These are phyloP conservation scores for Pocillopora meandrina DNA, from an alignment of 92 coral and sea anemone species.

Conservation along the genomic window DNA sequence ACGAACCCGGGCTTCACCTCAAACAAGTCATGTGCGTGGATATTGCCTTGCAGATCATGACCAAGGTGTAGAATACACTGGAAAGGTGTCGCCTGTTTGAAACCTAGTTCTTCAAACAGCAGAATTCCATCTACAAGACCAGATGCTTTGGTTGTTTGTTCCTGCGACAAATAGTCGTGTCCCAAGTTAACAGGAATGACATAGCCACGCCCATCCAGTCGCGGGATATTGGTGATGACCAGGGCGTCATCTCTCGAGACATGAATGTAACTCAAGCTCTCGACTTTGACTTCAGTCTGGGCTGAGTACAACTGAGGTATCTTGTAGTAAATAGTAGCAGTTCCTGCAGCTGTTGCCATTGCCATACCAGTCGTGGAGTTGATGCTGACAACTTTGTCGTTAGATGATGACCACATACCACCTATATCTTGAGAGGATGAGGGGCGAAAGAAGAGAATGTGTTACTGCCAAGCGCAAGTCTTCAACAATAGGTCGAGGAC, in stretches of 20 bases:
- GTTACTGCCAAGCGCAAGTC: neutral
- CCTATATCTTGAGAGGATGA: conserved; percentile 61
- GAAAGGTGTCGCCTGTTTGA: conserved; percentile 47
- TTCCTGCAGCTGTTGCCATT: conserved; percentile 86
- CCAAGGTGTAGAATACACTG: conserved; percentile 64
- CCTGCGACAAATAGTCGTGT: conserved; percentile 54
- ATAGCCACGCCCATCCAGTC: conserved; percentile 64
- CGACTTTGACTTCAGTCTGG: conserved; percentile 87
- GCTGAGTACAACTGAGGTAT: conserved; percentile 84
- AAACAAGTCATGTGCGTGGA: conserved; percentile 68
- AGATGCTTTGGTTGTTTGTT: conserved; percentile 33
- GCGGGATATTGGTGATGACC: conserved; percentile 64
- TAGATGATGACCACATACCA: conserved; percentile 95
- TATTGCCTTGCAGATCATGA: conserved; percentile 49
- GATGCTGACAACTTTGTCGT: conserved; percentile 73
- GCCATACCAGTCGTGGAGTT: conserved; percentile 82
- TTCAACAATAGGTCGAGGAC: neutral
- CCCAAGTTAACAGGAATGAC: conserved; percentile 73
- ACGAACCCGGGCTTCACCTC: conserved; percentile 75
- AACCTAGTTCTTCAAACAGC: conserved; percentile 68
- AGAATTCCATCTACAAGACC: conserved; percentile 59
- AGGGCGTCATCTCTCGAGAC: conserved; percentile 43
- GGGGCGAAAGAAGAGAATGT: neutral
- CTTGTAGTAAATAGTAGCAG: conserved; percentile 77
- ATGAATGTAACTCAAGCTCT: conserved; percentile 66